Evolutionary conservation across 1,140 invertebrate species (phyloP), one percentile per base, ranked within the genome.

Genomic region (Mya arenaria): DNA sequence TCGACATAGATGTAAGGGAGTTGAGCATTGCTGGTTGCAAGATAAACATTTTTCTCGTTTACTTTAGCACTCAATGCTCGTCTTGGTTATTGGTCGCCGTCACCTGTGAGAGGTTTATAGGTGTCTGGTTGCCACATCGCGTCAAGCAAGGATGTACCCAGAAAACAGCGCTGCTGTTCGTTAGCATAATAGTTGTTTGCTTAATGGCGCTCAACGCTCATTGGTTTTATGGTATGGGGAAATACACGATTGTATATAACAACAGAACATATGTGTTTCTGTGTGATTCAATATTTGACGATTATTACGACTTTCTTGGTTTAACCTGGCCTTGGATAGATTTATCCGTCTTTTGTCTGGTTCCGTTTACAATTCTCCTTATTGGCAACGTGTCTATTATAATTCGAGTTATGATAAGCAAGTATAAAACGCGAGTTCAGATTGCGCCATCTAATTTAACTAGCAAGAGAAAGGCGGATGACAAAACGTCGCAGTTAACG

Each of bases 81-180:
- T 56, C 86, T 4, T 90, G 88, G 87, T 66, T 86, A 1, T 58
- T 89, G 8, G 87, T 87, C 13, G 68, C 82, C 0, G 85, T 90
- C 58, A 88, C 89, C 5, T 36, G 73, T 17, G 87, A 90, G 52
- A 52, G 89, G 4, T 80, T 85, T 32, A 83, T 87, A 8, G 83
- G 79, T 23, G 86, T 86, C 0, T 87, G 84, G 60, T 63, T 84
- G 41, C 89, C 89, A 0, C 85, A 86, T 25, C 78, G 78, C 19
- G 72, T 75, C 1, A 75, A 71, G 25, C 25, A 10, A 8, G 48
- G 79, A 3, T 88, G 80, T 56, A 87, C 80, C 0, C 19, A n/a
- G 32, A 30, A 41, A n/a, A 56, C 48, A n/a, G 80, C 74, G 1
- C 28, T 6, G 5, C 8, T 72, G 4, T 23, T 52, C 0, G 36